A percentile compares a stretch with the other conserved stretches of the same genome.
Conservation (phyloP, 2,888 invertebrate species). For the Eupithecia dodoneata region DNA sequence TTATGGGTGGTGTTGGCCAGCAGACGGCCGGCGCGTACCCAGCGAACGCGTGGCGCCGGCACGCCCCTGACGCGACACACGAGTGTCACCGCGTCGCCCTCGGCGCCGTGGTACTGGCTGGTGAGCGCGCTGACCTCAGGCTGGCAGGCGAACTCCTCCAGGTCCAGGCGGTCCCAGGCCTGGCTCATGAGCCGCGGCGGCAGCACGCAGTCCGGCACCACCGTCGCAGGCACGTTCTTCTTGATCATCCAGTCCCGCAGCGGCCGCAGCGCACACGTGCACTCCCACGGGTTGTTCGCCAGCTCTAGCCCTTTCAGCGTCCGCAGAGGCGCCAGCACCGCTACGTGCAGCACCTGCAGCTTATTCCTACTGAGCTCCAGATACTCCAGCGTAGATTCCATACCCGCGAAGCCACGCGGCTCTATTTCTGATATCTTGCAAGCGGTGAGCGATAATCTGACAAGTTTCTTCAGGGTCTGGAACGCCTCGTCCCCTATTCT, state of each 20-base stretch:
- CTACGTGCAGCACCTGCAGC: slow-evolving; percentile 86
- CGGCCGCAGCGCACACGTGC: slow-evolving; percentile 89
- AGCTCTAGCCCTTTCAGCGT: slow-evolving; percentile 90
- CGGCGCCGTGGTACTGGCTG: slow-evolving; percentile 85
- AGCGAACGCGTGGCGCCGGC: slow-evolving; percentile 89
- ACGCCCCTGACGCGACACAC: slow-evolving; percentile 88
- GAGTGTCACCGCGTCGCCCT: slow-evolving; percentile 90
- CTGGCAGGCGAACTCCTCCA: slow-evolving; percentile 92
- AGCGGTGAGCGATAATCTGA: slow-evolving; percentile 88
- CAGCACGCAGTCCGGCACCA: slow-evolving; percentile 86
- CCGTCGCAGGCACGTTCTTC: slow-evolving; percentile 89
- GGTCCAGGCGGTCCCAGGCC: slow-evolving; percentile 89
- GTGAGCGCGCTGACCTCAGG: slow-evolving; percentile 87
- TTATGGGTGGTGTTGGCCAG: slow-evolving; percentile 84
- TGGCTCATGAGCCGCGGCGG: slow-evolving; percentile 86
- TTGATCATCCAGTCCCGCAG: slow-evolving; percentile 91
- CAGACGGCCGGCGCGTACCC: slow-evolving; percentile 88
- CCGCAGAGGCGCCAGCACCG: slow-evolving; percentile 87
- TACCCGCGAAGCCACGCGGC: slow-evolving; percentile 88
- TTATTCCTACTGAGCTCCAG: slow-evolving; percentile 91
- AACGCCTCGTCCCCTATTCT: slow-evolving; percentile 89
- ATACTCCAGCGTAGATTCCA: slow-evolving; percentile 89
- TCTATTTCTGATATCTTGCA: slow-evolving; percentile 89
- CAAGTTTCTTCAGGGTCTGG: slow-evolving; percentile 86
- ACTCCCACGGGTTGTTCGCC: slow-evolving; percentile 93